phyloP scores from a whole-genome alignment of 2,113 vertebrate genomes.

The Protomyctophum bolini region DNA sequence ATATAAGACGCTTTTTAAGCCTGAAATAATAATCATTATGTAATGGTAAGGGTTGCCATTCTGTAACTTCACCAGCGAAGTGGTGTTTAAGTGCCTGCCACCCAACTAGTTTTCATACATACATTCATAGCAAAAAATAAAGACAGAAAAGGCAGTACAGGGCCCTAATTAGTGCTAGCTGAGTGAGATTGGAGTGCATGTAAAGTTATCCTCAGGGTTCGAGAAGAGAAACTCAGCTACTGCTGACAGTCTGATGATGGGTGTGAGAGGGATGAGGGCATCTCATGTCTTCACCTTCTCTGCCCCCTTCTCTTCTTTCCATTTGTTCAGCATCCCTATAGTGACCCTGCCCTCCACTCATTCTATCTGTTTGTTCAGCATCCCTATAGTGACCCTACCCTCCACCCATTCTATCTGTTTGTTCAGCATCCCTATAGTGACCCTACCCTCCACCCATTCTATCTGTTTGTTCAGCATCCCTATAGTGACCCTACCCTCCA shows the following conservation, averaged over 20 bases:
- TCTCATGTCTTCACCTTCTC: constrained; percentile 1
- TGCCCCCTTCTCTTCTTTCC: background rate
- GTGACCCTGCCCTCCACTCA: no score
- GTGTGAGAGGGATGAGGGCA: constrained; percentile 34
- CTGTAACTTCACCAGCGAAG: constrained; percentile 20
- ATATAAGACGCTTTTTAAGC: constrained; percentile 37
- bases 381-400: no score
- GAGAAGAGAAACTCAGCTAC: constrained; percentile 38
- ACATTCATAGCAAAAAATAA: background rate
- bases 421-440: no score
- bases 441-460: no score
- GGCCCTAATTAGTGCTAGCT: background rate
- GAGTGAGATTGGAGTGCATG: constrained; percentile 3
- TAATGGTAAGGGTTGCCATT: constrained; percentile 35
- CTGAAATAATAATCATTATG: constrained; percentile 25
- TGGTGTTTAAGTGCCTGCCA: constrained; percentile 4
- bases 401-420: no score
- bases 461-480: no score
- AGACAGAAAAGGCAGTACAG: no score
- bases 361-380: no score
- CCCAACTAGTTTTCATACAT: background rate
- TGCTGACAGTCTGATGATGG: constrained; percentile 52
- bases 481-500: no score
- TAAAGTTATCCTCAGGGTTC: constrained; percentile 22
- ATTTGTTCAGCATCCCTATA: background rate